Evolutionary conservation across 1,140 invertebrate genomes (phyloP).

Genomic region (Ostrea denselamellosa): DNA sequence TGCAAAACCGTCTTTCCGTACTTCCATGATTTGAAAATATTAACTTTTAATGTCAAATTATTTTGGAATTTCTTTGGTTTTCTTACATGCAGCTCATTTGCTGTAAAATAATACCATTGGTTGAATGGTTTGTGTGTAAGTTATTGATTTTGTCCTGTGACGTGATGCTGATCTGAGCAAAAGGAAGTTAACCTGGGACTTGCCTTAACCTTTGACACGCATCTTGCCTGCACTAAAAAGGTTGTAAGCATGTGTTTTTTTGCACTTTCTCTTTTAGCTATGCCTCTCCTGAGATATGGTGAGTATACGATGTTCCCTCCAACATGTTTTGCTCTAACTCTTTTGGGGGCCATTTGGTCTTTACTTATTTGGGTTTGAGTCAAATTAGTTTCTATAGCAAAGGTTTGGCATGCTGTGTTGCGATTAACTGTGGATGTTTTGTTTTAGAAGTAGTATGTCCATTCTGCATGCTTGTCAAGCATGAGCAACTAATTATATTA

Average conservation of each 20-base stretch:
- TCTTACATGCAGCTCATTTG: constrained; percentile 31
- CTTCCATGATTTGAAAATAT: not conserved
- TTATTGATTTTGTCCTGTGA: not conserved
- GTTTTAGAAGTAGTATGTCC: not conserved
- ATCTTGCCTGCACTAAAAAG: constrained; percentile 29
- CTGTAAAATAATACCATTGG: constrained; percentile 2
- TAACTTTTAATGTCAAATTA: not conserved
- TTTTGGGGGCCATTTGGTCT: not conserved
- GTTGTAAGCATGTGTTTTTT: constrained; percentile 36
- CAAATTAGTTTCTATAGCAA: not conserved
- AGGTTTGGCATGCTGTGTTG: constrained; percentile 15
- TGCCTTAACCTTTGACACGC: constrained; percentile 1
- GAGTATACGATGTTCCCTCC: constrained; percentile 48
- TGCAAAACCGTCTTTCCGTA: not conserved
- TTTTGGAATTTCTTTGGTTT: constrained; percentile 4
- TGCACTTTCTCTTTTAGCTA: constrained; percentile 52
- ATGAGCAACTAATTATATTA: not conserved
- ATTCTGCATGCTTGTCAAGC: constrained; percentile 9
- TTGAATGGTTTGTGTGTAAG: constrained; percentile 36
- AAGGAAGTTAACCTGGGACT: not conserved
- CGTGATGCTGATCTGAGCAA: not conserved
- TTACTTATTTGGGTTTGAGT: not conserved
- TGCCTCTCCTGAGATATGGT: constrained; percentile 62
- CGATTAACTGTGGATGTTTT: constrained; percentile 10
- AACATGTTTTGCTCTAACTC: not conserved